Base-by-base conservation (phyloP, 2,888 invertebrate genomes). In the Euzetes globulus region DNA sequence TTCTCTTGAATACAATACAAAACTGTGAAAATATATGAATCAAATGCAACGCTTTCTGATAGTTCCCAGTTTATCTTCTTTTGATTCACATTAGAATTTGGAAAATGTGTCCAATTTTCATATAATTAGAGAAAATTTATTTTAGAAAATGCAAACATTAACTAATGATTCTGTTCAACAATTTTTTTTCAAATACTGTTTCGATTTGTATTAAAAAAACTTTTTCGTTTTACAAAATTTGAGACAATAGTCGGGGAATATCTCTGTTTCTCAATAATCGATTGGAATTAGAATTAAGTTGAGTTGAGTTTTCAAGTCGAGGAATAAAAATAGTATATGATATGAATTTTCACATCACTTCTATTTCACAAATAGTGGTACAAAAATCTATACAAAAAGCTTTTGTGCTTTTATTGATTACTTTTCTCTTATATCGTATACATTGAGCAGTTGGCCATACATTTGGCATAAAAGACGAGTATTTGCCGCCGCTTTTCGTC, bases 351-450 rank as follows among this genome's bases (percentile, higher is more conserved):
- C 60, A 60, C 60, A 60, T 60, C 50, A 50, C 27, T 60, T 60
- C 60, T 60, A 60, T 29, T 27, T 60, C 27, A 60, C 27, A 60
- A 60, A 60, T 60, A 60, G 60, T 27, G 22, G 60, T 60, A 60
- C 60, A 60, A 60, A 60, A 60, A 60, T 25, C 22, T 60, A 22
- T 60, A 60, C 19, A 29, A 60, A 60, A 60, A 60, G 60, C 60
- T 60, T 60, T 60, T 60, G 60, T 60, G 60, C 27, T 27, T 60
- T 60, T 60, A 60, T 60, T 60, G 60, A 60, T 60, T 29, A 60
- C 58, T 22, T 60, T 15, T 50, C 50, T 50, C 19, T 19, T 50
- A 50, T 50, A 50, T 50, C n/a, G 15, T 27, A 60, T 60, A 60
- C 60, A 60, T 60, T 60, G 60, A 60, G 60, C 60, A 60, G 60